phyloP scores from a whole-genome alignment of 1,140 invertebrate genomes.

The Telenomus remus region DNA sequence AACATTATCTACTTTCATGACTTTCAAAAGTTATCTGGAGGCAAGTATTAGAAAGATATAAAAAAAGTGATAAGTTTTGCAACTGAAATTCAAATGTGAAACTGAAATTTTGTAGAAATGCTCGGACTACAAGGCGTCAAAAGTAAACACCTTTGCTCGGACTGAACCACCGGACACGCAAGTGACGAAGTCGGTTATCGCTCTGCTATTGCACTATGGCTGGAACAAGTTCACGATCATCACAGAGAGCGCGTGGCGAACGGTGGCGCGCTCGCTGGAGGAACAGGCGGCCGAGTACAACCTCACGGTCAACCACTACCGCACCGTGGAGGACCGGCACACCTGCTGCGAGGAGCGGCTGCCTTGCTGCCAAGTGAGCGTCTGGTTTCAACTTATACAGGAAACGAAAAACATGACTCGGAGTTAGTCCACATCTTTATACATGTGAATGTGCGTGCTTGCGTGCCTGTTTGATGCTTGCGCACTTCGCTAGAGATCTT shows the following conservation, averaged over 20 bases:
- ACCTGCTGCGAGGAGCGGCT: slow-evolving; percentile 85
- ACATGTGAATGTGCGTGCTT: slow-evolving; percentile 58
- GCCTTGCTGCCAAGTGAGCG: slow-evolving; percentile 82
- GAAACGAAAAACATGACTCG: slow-evolving; percentile 91
- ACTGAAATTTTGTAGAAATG: slow-evolving; percentile 86
- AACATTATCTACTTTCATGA: background rate
- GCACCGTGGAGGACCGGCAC: slow-evolving; percentile 80
- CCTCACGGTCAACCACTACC: slow-evolving; percentile 87
- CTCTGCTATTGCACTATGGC: slow-evolving; percentile 90
- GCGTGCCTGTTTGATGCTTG: slow-evolving; percentile 49
- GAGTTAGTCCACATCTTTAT: slow-evolving; percentile 79
- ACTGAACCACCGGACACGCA: slow-evolving; percentile 95
- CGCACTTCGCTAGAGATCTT: slow-evolving; percentile 12
- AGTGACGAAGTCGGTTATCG: slow-evolving; percentile 94
- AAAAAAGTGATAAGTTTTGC: no score
- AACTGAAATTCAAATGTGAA: no score
- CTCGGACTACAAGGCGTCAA: slow-evolving; percentile 90
- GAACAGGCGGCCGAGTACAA: slow-evolving; percentile 83
- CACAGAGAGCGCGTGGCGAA: slow-evolving; percentile 87
- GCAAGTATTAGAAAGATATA: background rate
- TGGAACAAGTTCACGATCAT: slow-evolving; percentile 97
- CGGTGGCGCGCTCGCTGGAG: slow-evolving; percentile 85
- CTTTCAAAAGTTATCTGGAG: background rate
- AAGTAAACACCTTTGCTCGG: slow-evolving; percentile 93
- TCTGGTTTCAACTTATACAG: slow-evolving; percentile 91